Evolutionary conservation across 2,888 invertebrate genomes (phyloP), one percentile per base, ranked within the genome.

Genomic region (Caenorhabditis plicata): DNA sequence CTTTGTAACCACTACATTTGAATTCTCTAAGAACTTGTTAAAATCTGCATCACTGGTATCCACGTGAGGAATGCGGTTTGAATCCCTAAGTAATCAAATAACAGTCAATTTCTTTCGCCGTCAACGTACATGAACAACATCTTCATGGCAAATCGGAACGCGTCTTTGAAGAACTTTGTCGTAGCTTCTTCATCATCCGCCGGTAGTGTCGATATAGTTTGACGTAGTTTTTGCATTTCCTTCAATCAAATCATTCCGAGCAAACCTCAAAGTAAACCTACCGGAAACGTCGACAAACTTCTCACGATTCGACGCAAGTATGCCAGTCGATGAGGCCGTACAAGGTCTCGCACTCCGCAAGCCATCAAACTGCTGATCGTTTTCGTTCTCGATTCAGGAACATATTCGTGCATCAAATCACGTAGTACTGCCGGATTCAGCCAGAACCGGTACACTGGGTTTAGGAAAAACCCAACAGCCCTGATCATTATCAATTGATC

Each of bases 401-500:
- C 74, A 26, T 70, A 70, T 39, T 77, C 74, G 49, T 79, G 78
- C 79, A 79, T 79, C 20, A 80, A 62, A 40, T 77, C 75, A 2
- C 79, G 53, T 23, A 79, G 63, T 9, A 78, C 79, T 4, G 69
- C 62, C 2, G 79, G 79, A 49, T 79, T 68, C 3, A 80, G 46
- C 79, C 79, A 79, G 55, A 79, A 78, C 13, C 77, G 66, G 43
- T 75, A 71, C 36, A 78, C 71, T 0, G 79, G 79, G 51, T 80
- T 79, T 41, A 80, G 52, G 53, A 79, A 79, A 61, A 75, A 78
- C 19, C 79, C 72, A 26, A 78, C 67, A 2, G 77, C 77, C 17
- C 79, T 65, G 39, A 79, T 78, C 40, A 79, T 58, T 7, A 79
- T 68, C 22, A 75, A 47, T 63, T 74, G 73, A 25, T 77, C 77